These are phyloP conservation scores for Leptocoma aspasia DNA, from an alignment of 2,113 vertebrate species.

Conservation along the genomic window DNA sequence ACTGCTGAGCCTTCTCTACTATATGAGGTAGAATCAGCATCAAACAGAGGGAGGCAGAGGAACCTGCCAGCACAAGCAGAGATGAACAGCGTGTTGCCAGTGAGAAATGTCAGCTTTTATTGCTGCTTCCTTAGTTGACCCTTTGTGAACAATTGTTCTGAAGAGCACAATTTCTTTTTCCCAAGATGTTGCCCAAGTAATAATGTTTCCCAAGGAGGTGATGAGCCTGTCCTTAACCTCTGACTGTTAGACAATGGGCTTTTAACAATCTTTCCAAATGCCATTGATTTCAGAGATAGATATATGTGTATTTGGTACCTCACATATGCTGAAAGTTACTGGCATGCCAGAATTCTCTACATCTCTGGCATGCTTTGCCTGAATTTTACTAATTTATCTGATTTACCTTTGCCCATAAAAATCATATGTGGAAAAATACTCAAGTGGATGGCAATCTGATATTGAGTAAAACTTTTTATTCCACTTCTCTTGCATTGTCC, in stretches of 20 bases:
- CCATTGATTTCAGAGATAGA: neutral
- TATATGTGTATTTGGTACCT: neutral
- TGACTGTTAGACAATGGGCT: slow-evolving; percentile 4
- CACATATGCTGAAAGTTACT: neutral
- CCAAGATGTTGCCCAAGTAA: slow-evolving; percentile 48
- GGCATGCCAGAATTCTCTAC: neutral
- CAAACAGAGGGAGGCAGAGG: slow-evolving; percentile 58
- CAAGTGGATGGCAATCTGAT: neutral
- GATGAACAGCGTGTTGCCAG: slow-evolving; percentile 43
- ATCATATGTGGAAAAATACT: neutral
- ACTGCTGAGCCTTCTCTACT: slow-evolving; percentile 60
- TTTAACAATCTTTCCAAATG: slow-evolving; percentile 1
- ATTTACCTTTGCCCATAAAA: neutral
- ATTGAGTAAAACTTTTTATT: neutral
- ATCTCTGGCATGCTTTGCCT: neutral
- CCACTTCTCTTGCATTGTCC: neutral
- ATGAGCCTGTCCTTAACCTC: slow-evolving; percentile 66
- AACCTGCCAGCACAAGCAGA: slow-evolving; percentile 61
- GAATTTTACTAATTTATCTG: slow-evolving; percentile 26
- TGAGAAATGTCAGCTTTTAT: slow-evolving; percentile 77
- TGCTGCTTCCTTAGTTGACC: slow-evolving; percentile 61
- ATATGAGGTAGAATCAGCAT: slow-evolving; percentile 62
- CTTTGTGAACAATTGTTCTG: slow-evolving; percentile 61
- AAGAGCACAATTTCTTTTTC: slow-evolving; percentile 63
- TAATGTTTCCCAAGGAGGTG: slow-evolving; percentile 60